phyloP scores from a whole-genome alignment of 2,113 vertebrate genomes.

The Oreotragus oreotragus region DNA sequence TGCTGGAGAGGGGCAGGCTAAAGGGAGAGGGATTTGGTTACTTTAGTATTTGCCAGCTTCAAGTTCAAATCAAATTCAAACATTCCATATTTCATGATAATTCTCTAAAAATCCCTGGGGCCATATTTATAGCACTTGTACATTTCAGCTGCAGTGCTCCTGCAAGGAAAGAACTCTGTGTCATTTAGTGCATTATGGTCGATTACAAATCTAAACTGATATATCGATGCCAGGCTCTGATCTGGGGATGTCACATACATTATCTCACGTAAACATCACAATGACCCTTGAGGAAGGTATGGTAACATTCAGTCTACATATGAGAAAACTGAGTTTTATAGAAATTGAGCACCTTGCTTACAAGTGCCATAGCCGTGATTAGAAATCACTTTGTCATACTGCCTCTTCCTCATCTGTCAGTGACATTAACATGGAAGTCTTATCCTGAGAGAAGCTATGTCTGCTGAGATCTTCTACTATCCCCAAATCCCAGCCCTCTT shows the following conservation, averaged over 20 bases:
- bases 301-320: not conserved
- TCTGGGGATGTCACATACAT: not conserved
- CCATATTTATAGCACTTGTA: not conserved
- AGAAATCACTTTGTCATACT: not conserved
- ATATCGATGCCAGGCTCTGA: not conserved
- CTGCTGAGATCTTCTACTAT: not conserved
- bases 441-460: not conserved
- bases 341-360: not conserved
- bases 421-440: not conserved
- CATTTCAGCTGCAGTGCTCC: not conserved
- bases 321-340: not conserved
- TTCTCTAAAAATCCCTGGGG: not conserved
- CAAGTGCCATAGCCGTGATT: not conserved
- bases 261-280: not conserved
- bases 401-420: not conserved
- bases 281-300: not conserved
- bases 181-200: not conserved
- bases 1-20: not conserved
- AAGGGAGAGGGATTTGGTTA: too few relatives aligned
- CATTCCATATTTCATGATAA: not conserved
- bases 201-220: not conserved
- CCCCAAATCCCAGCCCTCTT: not conserved
- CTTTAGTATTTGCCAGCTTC: not conserved
- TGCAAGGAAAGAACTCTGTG: not conserved
- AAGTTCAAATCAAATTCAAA: not conserved